These are phyloP conservation scores for Beris morrisii DNA, from an alignment of 2,888 invertebrate genomes.

Conservation along the genomic window DNA sequence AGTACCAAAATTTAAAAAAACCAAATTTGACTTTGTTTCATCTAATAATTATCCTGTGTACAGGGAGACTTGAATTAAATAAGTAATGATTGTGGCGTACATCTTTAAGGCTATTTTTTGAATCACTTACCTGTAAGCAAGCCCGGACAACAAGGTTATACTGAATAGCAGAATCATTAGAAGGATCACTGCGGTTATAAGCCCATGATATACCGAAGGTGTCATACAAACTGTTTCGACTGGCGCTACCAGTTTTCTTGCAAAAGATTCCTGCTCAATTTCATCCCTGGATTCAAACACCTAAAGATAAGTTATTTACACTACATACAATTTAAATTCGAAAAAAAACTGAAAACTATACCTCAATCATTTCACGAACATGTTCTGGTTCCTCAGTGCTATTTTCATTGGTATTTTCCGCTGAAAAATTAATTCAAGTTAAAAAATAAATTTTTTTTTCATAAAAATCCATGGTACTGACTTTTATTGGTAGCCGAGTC, in stretches of 20 bases:
- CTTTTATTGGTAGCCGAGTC: slow-evolving; percentile 40
- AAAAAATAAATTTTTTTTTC: neutral
- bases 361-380: slow-evolving; percentile 88
- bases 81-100: no score
- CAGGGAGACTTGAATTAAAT: no score
- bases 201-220: slow-evolving; percentile 79
- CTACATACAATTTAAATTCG: slow-evolving; percentile 77
- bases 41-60: no score
- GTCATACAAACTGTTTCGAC: slow-evolving; percentile 77
- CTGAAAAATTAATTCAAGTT: slow-evolving; percentile 13
- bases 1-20: no score
- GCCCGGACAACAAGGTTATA: slow-evolving; percentile 71
- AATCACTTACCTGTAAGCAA: slow-evolving; percentile 69
- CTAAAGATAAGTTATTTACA: slow-evolving; percentile 65
- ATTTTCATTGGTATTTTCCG: slow-evolving; percentile 24
- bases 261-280: slow-evolving; percentile 64
- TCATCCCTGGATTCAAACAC: slow-evolving; percentile 81
- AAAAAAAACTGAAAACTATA: slow-evolving; percentile 54
- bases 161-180: slow-evolving; percentile 74
- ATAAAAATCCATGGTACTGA: slow-evolving; percentile 46
- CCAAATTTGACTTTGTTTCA: no score
- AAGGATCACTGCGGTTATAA: slow-evolving; percentile 77
- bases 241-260: slow-evolving; percentile 67
- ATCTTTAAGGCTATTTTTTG: no score
- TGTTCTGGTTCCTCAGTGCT: slow-evolving; percentile 65